These are phyloP conservation scores for Hypercompe scribonia DNA, from an alignment of 2,888 invertebrate genomes.

Conservation along the genomic window DNA sequence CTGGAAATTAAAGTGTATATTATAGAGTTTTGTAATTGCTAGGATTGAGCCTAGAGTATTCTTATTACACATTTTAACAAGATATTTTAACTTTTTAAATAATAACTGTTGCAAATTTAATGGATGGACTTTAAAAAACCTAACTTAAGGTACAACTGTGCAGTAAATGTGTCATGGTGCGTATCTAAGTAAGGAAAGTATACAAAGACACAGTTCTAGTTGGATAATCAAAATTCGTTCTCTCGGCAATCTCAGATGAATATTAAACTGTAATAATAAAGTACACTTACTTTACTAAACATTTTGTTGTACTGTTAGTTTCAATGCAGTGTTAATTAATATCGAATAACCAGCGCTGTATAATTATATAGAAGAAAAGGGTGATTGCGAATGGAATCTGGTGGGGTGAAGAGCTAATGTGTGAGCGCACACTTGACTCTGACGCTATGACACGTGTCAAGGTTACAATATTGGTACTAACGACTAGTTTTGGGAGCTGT, in stretches of 20 bases:
- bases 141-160: no score
- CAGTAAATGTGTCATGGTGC: no score
- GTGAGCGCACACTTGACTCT: constrained; percentile 42
- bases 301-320: constrained; percentile 50
- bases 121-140: no score
- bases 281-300: constrained; percentile 60
- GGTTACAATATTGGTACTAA: constrained; percentile 14
- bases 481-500: neutral
- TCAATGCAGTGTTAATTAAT: constrained; percentile 55
- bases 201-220: no score
- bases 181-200: no score
- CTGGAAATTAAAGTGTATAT: constrained; percentile 19
- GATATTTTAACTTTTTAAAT: no score
- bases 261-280: neutral
- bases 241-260: neutral
- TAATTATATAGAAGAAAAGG: constrained; percentile 50
- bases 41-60: no score
- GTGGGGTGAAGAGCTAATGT: constrained; percentile 54
- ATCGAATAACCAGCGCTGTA: constrained; percentile 39
- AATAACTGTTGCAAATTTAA: no score
- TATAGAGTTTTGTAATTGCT: constrained; percentile 50
- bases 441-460: constrained; percentile 32
- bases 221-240: neutral
- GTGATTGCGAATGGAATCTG: constrained; percentile 20
- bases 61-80: no score